phyloP scores from a whole-genome alignment of 1,140 invertebrate genomes.

The Lepidurus apus region DNA sequence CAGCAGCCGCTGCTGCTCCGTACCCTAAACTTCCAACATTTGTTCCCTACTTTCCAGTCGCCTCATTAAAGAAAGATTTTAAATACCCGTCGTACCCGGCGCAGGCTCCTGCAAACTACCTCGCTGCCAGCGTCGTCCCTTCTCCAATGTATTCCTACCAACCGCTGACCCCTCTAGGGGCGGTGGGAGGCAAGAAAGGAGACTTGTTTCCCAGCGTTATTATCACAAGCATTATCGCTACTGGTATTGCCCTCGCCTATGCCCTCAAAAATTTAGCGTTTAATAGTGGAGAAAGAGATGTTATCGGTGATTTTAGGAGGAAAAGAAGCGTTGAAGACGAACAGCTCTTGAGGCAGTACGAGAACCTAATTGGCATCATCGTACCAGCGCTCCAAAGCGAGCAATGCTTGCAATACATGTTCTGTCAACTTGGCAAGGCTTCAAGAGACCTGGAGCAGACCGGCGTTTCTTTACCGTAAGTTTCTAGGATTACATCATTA shows the following conservation, averaged over 20 bases:
- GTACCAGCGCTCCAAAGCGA: conserved; percentile 20
- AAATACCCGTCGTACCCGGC: not conserved
- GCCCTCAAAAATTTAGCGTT: no score
- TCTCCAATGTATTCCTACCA: conserved; percentile 5
- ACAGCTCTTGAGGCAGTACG: not conserved
- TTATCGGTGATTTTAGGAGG: no score
- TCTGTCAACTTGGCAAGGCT: conserved; percentile 23
- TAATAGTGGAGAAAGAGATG: no score
- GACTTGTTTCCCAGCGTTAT: conserved; percentile 23
- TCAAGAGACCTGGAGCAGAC: conserved; percentile 6
- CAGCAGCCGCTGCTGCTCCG: not conserved
- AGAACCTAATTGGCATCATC: not conserved
- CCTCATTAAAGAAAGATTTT: not conserved
- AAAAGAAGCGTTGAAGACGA: not conserved
- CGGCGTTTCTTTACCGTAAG: conserved; percentile 1
- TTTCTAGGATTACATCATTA: not conserved
- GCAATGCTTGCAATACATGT: conserved; percentile 24
- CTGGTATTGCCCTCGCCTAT: conserved; percentile 12
- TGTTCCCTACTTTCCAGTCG: not conserved
- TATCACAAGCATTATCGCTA: conserved; percentile 7
- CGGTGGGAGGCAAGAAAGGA: not conserved
- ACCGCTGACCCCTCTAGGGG: conserved; percentile 26
- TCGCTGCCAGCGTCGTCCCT: not conserved
- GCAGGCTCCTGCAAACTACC: not conserved
- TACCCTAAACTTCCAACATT: not conserved